These are phyloP conservation scores for Amphilophus citrinellus DNA, from an alignment of 2,113 vertebrate genomes.

Conservation along the genomic window DNA sequence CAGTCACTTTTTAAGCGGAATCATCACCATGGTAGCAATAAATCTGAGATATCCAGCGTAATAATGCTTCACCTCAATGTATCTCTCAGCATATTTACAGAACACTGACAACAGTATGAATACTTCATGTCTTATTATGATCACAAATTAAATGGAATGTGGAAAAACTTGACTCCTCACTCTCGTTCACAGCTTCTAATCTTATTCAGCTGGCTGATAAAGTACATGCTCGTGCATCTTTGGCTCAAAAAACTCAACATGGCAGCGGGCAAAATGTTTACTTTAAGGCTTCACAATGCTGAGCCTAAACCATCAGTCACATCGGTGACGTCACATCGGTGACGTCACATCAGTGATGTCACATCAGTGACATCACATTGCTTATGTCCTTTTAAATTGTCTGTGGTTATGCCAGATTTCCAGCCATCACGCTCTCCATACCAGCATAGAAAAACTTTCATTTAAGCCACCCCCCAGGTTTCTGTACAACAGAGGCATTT, in stretches of 20 bases:
- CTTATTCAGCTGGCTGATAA: background rate
- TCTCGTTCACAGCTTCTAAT: background rate
- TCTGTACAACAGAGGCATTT: background rate
- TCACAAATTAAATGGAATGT: background rate
- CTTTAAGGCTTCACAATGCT: no score
- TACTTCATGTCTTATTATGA: background rate
- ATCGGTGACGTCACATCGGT: no score
- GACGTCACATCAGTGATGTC: no score
- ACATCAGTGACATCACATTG: no score
- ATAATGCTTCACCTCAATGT: background rate
- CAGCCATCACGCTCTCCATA: background rate
- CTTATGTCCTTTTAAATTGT: no score
- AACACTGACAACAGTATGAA: background rate
- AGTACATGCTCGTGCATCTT: background rate
- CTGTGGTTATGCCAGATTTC: background rate
- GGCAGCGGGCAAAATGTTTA: no score
- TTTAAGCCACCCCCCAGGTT: background rate
- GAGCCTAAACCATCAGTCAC: no score
- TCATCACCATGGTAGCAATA: background rate
- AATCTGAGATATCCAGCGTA: background rate
- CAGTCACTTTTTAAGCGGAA: background rate
- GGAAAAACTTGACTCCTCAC: background rate
- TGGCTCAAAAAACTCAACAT: background rate
- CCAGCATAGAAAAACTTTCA: background rate
- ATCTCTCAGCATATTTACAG: background rate